These are phyloP conservation scores for Xenopus tropicalis DNA, from an alignment of 2,113 vertebrate species.

Conservation along the genomic window UCB_Xtro_10.0 CM004443.2:70190501-70191000, in stretches of 20 bases:
- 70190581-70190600: conserved; percentile 14
- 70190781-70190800: neutral
- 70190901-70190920: neutral
- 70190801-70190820: neutral
- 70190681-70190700: conserved; percentile 15
- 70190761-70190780: neutral
- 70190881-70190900: neutral
- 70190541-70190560: conserved; percentile 6
- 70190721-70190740: neutral
- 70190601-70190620: conserved; percentile 26
- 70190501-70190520: conserved; percentile 5
- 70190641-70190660: conserved; percentile 25
- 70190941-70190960: too few species aligned
- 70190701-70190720: conserved; percentile 3
- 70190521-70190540: conserved; percentile 20
- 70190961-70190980: too few species aligned
- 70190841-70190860: neutral
- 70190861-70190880: neutral
- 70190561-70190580: conserved; percentile 26
- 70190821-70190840: neutral
- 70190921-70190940: neutral
- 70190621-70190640: conserved; percentile 27
- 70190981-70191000: too few species aligned
- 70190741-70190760: conserved; percentile 11
- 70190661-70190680: conserved; percentile 32